These are phyloP conservation scores for Microcebus tavaratra DNA, from an alignment of 2,113 vertebrate genomes.

Conservation along the genomic window DNA sequence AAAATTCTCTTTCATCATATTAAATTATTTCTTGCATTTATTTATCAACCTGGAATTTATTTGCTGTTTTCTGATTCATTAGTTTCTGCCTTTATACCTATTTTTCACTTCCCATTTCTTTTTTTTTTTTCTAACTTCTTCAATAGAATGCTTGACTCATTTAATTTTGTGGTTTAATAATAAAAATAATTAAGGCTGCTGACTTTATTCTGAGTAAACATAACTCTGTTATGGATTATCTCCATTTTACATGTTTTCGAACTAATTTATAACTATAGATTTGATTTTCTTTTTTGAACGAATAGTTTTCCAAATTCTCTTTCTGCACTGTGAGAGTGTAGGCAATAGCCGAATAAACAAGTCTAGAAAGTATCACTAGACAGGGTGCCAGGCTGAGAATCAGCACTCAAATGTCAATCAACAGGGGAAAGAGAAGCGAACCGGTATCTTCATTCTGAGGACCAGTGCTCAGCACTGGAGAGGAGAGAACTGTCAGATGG, in stretches of 20 bases:
- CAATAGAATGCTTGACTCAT: background rate
- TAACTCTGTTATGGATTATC: background rate
- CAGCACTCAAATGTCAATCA: background rate
- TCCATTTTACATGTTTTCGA: background rate
- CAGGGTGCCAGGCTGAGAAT: background rate
- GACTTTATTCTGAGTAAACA: background rate
- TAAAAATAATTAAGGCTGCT: background rate
- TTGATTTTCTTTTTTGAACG: conserved; percentile 26
- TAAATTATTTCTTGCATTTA: conserved; percentile 21
- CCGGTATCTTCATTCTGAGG: background rate
- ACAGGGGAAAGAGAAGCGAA: background rate
- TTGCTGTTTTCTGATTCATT: conserved; percentile 35
- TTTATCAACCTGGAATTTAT: background rate
- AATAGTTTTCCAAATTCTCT: background rate
- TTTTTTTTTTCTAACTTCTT: background rate
- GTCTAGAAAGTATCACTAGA: background rate
- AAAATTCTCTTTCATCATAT: conserved; percentile 11
- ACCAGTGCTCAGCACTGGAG: background rate
- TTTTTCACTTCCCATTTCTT: background rate
- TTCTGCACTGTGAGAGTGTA: background rate
- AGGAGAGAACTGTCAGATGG: fast-evolving
- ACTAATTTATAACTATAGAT: background rate
- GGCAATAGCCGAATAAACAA: background rate
- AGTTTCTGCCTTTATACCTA: background rate
- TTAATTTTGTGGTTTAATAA: conserved; percentile 43